A percentile compares a stretch with the other conserved stretches of the same genome.
phyloP scores from a whole-genome alignment of 2,797 vertebrate genomes.

The Coilia nasus region DNA sequence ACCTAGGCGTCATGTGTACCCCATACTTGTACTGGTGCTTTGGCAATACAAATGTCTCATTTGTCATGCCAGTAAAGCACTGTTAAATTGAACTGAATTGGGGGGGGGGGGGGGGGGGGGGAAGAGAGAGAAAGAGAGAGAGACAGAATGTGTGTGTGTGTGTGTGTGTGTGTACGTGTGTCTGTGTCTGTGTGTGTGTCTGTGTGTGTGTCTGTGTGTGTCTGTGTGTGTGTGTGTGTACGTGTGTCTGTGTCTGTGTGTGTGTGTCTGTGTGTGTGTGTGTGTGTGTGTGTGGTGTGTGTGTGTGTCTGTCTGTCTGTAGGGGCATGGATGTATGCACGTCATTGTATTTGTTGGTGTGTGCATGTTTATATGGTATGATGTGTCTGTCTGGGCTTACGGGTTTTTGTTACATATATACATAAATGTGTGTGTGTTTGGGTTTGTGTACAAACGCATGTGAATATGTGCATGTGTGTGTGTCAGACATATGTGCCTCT shows the following conservation, averaged over 20 bases:
- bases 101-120: too few species aligned
- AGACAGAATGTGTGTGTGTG: too few species aligned
- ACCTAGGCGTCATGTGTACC: too few species aligned
- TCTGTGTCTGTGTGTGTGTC: not conserved
- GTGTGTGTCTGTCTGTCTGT: not conserved
- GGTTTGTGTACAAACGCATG: not conserved
- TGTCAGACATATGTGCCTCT: not conserved
- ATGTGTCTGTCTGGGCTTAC: not conserved
- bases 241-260: not conserved
- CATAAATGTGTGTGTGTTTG: not conserved
- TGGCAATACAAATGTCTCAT: too few species aligned
- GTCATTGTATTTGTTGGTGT: not conserved
- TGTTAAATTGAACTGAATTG: too few species aligned
- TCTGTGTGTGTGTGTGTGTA: not conserved
- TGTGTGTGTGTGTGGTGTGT: not conserved
- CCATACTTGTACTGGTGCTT: too few species aligned
- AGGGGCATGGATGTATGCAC: too few species aligned
- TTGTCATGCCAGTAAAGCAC: too few species aligned
- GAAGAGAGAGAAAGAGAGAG: too few species aligned
- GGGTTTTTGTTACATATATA: not conserved
- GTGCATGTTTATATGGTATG: not conserved
- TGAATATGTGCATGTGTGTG: not conserved
- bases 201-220: not conserved
- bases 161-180: too few species aligned
- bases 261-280: not conserved